phyloP scores from a whole-genome alignment of 2,113 vertebrate species.

The Pelecanus crispus region DNA sequence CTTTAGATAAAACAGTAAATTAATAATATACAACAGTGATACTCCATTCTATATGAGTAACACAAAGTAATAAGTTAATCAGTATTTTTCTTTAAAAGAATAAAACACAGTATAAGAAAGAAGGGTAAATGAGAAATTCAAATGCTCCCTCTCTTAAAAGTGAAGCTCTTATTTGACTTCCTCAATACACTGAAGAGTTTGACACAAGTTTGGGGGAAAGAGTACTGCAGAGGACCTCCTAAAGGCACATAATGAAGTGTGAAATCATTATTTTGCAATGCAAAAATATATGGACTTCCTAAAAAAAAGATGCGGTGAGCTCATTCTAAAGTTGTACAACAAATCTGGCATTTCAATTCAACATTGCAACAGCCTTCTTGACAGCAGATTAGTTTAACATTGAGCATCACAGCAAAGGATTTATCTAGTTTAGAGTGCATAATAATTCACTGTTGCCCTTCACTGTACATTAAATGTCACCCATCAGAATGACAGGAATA shows the following conservation, averaged over 20 bases:
- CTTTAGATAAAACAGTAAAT: not conserved
- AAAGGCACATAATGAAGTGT: not conserved
- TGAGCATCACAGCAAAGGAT: slow-evolving; percentile 52
- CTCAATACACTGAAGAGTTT: not conserved
- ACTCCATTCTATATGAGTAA: not conserved
- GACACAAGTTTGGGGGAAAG: not conserved
- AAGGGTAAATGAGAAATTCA: not conserved
- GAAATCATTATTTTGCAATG: not conserved
- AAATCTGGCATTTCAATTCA: slow-evolving; percentile 47
- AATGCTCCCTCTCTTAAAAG: not conserved
- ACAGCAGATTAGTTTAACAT: slow-evolving; percentile 52
- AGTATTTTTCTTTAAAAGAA: not conserved
- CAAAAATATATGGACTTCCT: not conserved
- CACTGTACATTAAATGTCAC: slow-evolving; percentile 50
- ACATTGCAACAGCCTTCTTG: slow-evolving; percentile 17
- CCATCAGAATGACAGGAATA: slow-evolving; percentile 50
- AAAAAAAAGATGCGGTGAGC: not conserved
- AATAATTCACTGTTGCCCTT: slow-evolving; percentile 63
- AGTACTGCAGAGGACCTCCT: not conserved
- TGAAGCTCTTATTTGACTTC: not conserved
- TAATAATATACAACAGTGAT: not conserved
- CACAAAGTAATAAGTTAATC: not conserved
- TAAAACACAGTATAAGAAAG: not conserved
- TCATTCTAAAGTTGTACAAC: not conserved
- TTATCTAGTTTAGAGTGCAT: slow-evolving; percentile 50